A percentile compares a stretch with the other conserved stretches of the same genome.
Conservation (phyloP, 1,140 invertebrate genomes). For the Chrysomallon squamiferum region DNA sequence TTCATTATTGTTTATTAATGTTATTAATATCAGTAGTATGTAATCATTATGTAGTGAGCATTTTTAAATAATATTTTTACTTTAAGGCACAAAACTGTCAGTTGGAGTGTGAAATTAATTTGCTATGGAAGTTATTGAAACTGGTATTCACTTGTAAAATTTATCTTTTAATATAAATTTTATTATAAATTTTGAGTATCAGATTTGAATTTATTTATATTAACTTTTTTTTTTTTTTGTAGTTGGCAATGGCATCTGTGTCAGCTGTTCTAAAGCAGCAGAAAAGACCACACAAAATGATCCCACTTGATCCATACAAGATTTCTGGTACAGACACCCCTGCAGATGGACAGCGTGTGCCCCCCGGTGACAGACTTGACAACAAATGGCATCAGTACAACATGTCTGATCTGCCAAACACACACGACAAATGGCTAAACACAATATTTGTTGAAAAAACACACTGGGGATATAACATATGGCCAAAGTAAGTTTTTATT, state of each 20-base stretch:
- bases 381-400: constrained; percentile 81
- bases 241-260: constrained; percentile 71
- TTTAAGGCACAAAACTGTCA: no score
- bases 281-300: constrained; percentile 74
- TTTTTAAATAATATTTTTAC: no score
- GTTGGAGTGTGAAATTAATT: no score
- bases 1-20: no score
- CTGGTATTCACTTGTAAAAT: no score
- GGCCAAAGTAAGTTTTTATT: constrained; percentile 72
- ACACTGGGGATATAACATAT: constrained; percentile 79
- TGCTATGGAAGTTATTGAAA: no score
- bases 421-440: constrained; percentile 77
- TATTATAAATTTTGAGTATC: no score
- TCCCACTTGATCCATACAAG: constrained; percentile 66
- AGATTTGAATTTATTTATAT: no score
- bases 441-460: constrained; percentile 74
- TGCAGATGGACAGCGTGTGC: constrained; percentile 18
- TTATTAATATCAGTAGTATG: no score
- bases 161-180: no score
- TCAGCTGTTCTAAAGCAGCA: constrained; percentile 77
- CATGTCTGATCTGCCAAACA: constrained; percentile 68
- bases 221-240: constrained; percentile 8
- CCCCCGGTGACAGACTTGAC: constrained; percentile 69
- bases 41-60: no score
- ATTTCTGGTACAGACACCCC: constrained; percentile 25